Conservation (phyloP, 2,113 vertebrate genomes). For the Serilophus lunatus region DNA sequence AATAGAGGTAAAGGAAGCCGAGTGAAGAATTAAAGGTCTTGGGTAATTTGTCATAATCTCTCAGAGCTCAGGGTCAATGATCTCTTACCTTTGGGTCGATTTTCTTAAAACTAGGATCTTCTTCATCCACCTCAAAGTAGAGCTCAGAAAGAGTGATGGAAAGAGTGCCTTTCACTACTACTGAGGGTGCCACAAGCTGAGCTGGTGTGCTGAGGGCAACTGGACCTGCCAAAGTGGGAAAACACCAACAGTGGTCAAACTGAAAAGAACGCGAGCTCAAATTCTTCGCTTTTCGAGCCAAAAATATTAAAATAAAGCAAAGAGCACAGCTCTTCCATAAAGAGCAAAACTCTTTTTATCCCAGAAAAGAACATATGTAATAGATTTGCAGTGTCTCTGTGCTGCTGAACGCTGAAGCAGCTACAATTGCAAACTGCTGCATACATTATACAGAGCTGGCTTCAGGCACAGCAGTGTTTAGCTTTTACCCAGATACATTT, state of each 20-base stretch:
- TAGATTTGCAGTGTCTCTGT: conserved; percentile 34
- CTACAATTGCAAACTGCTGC: conserved; percentile 33
- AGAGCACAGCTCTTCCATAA: not conserved
- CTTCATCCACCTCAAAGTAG: conserved; percentile 98
- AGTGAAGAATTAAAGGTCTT: conserved; percentile 60
- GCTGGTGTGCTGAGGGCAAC: conserved; percentile 89
- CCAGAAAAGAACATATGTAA: conserved; percentile 23
- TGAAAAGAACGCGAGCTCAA: not conserved
- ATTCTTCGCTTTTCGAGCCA: not conserved
- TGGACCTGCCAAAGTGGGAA: conserved; percentile 80
- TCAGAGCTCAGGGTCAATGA: conserved; percentile 46
- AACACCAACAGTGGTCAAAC: conserved; percentile 1
- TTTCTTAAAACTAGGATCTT: conserved; percentile 91
- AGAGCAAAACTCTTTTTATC: not conserved
- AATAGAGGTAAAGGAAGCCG: not conserved
- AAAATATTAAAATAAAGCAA: not conserved
- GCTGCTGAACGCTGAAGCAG: not conserved
- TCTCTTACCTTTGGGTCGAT: conserved; percentile 95
- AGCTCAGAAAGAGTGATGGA: conserved; percentile 94
- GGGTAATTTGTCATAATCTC: conserved; percentile 56
- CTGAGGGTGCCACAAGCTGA: conserved; percentile 91
- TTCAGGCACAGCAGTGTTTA: not conserved
- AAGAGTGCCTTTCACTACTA: conserved; percentile 88
- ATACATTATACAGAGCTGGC: not conserved
- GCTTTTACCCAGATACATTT: not conserved